Base-by-base conservation (phyloP, 2,113 vertebrate species). In the Pseudopodoces humilis region DNA sequence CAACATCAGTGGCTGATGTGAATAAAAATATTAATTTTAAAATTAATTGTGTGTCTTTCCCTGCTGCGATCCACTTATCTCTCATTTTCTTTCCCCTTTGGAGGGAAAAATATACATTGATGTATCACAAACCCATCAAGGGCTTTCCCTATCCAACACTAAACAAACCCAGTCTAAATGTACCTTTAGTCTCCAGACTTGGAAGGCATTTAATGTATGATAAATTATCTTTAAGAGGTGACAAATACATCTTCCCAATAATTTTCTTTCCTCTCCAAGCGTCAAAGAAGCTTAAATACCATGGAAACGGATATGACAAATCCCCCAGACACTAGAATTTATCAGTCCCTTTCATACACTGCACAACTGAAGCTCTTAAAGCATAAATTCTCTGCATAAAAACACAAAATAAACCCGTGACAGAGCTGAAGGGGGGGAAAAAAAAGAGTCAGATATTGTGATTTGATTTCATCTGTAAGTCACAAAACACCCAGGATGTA, bases 361-460 rank as follows among this genome's bases (percentile, higher is more conserved):
- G 44, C 84, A 71, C 67, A 76, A 55, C 33, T 52, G 53, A 79
- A 52, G 60, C 77, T 71, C 60, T 79, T 22, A 62, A 77, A 56
- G 35, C 2, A 1, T 12, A 35, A 94, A 78, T 59, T 60, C 81
- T 93, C 50, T 72, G 24, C n/a, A 59, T 67, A 72, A 68, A 81
- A 59, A 2, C 86, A 91, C 44, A 64, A 89, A 90, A 88, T 63
- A 91, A 91, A 75, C 33, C 31, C 56, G 8, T 62, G 41, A 69
- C 44, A 84, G 39, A 80, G 30, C 47, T 47, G n/a, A 41, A 10
- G 0, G 12, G 2, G 9, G 1, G 0, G 39, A 12, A 1, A 3
- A 7, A 7, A 20, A 15, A 8, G 12, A 43, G 60, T 70, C 74
- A 86, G 30, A 75, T 67, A 64, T 28, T 89, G 28, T 75, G 30